Evolutionary conservation across 2,797 vertebrate species (phyloP), one percentile per base, ranked within the genome.

Genomic region (Sebastes variabilis): DNA sequence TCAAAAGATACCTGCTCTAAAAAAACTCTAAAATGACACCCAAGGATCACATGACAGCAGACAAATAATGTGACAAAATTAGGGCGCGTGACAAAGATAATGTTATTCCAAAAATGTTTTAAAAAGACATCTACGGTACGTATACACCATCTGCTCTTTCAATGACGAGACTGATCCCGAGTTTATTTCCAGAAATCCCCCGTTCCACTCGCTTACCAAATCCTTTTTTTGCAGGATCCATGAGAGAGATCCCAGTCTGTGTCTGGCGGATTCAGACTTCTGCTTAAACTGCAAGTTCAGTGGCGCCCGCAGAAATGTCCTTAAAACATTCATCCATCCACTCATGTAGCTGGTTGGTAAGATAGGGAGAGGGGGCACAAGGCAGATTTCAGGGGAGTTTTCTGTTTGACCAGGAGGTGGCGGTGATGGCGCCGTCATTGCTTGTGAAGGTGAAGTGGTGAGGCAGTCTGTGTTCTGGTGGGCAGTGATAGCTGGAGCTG

Each of bases 341-440:
- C 62, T 69, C 58, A 12, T 62, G n/a, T 70, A 68, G 67, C 73
- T 46, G 73, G 60, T 78, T 7, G 18, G 10, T 46, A 18, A 18
- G 61, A 27, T 2, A 18, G 2, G 38, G 49, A 30, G 10, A 6
- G 8, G 22, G 42, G 58, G 34, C 65, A 67, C 14, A 80, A 58
- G 66, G 61, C 24, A 32, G 30, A 34, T 69, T 56, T 68, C 67
- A 27, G 60, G 67, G 75, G 77, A 79, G 75, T 84, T 88, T 56
- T 73, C 58, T 24, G 59, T 73, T 60, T 72, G 80, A 72, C 86
- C 87, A 91, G 72, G 8, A 70, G 83, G 77, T 77, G 90, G 87
- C 88, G 72, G 88, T 80, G 60, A 38, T 22, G 65, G 67, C 4
- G 27, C 60, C 4, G 0, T 67, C 32, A 36, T 36, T n/a, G 3